phyloP scores from a whole-genome alignment of 2,797 vertebrate species.

The Sebastes steindachneri region DNA sequence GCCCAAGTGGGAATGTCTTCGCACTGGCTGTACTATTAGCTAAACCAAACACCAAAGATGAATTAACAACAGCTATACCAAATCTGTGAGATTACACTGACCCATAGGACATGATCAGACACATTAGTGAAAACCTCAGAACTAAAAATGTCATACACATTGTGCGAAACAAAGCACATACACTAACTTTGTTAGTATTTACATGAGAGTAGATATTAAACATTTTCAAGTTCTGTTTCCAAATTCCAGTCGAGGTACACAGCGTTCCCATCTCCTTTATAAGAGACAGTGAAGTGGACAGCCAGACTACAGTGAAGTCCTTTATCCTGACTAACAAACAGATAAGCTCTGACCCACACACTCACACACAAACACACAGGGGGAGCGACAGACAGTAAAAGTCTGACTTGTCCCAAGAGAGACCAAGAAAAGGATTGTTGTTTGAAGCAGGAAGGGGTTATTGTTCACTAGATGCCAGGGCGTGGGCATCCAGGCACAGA shows the following conservation, averaged over 20 bases:
- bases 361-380: conserved; percentile 20
- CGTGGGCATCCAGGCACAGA: conserved; percentile 88
- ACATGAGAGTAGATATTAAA: neutral
- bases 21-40: neutral
- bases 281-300: conserved; percentile 43
- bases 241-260: neutral
- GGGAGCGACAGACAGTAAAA: conserved; percentile 46
- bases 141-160: neutral
- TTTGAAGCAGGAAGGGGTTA: conserved; percentile 79
- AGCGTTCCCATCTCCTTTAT: conserved; percentile 15
- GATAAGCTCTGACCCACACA: conserved; percentile 62
- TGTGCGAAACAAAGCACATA: neutral
- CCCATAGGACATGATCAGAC: neutral
- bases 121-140: neutral
- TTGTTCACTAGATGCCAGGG: conserved; percentile 80
- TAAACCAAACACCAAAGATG: neutral
- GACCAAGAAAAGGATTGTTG: conserved; percentile 80
- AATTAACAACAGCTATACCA: neutral
- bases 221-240: neutral
- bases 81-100: neutral
- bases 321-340: conserved; percentile 59
- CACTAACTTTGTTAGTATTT: neutral
- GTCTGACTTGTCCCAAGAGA: conserved; percentile 50
- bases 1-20: neutral
- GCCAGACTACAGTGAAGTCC: conserved; percentile 59